Conservation (phyloP, 2,113 vertebrate species). For the Cheilinus undulatus region DNA sequence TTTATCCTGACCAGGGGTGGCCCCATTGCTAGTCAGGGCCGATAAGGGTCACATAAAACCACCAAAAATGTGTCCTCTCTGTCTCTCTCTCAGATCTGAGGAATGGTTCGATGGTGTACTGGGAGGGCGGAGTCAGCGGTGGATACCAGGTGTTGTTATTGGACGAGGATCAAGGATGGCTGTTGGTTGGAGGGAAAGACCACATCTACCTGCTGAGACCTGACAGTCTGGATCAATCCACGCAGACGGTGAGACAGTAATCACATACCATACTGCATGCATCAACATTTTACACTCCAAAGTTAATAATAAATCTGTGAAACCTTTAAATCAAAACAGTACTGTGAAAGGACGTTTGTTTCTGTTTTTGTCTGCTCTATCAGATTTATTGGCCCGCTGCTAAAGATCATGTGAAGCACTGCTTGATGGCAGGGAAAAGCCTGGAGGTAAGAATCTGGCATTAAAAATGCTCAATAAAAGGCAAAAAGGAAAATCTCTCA, state of each 20-base stretch:
- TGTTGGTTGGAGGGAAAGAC: constrained; percentile 88
- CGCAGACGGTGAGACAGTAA: constrained; percentile 77
- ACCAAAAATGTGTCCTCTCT: not conserved
- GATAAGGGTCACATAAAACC: no score
- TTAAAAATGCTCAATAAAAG: no score
- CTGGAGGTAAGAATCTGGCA: constrained; percentile 74
- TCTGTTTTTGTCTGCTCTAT: not conserved
- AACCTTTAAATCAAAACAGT: not conserved
- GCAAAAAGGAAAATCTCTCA: no score
- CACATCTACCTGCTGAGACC: constrained; percentile 87
- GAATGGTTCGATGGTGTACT: constrained; percentile 81
- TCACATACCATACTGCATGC: not conserved
- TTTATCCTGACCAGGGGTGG: no score
- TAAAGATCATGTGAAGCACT: constrained; percentile 84
- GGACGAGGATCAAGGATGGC: constrained; percentile 88
- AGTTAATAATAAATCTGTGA: not conserved
- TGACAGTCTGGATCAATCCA: constrained; percentile 78
- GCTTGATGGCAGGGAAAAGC: constrained; percentile 86
- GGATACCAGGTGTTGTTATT: constrained; percentile 85
- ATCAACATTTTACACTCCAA: not conserved
- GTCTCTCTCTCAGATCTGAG: constrained; percentile 80
- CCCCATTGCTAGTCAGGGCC: no score
- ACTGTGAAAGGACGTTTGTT: not conserved
- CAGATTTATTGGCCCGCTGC: constrained; percentile 89
- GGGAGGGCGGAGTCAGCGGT: constrained; percentile 72